These are phyloP conservation scores for Carapus acus DNA, from an alignment of 2,797 vertebrate species.

Conservation along the genomic window DNA sequence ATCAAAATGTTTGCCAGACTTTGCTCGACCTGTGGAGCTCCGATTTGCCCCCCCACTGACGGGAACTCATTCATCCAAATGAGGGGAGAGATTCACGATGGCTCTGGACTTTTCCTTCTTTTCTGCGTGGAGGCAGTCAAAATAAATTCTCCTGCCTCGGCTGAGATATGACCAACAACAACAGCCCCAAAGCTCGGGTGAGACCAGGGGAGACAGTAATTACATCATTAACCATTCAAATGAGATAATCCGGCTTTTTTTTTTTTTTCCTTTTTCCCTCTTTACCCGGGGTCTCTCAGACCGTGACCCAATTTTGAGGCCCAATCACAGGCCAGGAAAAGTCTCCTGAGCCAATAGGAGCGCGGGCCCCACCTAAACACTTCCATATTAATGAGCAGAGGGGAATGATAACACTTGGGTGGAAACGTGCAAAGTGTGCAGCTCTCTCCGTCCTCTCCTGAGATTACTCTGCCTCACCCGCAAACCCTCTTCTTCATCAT, in stretches of 20 bases:
- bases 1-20: too few species aligned
- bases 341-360: constrained; percentile 61
- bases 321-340: constrained; percentile 50
- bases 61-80: too few species aligned
- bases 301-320: constrained; percentile 48
- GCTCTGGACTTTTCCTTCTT: background rate
- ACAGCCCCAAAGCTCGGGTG: constrained; percentile 1
- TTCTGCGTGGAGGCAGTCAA: background rate
- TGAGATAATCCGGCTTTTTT: constrained; percentile 32
- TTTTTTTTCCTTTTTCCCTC: constrained; percentile 18
- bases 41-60: too few species aligned
- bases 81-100: too few species aligned
- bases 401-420: constrained; percentile 34
- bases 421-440: constrained; percentile 32
- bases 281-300: constrained; percentile 10
- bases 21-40: too few species aligned
- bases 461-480: constrained; percentile 34
- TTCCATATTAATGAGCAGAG: constrained; percentile 51
- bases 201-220: constrained; percentile 32
- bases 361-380: constrained; percentile 41
- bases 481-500: constrained; percentile 73
- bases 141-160: background rate
- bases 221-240: constrained; percentile 49
- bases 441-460: constrained; percentile 38
- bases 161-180: background rate